Evolutionary conservation across 1,140 invertebrate species (phyloP).

Genomic region (Helicoverpa armigera): DNA sequence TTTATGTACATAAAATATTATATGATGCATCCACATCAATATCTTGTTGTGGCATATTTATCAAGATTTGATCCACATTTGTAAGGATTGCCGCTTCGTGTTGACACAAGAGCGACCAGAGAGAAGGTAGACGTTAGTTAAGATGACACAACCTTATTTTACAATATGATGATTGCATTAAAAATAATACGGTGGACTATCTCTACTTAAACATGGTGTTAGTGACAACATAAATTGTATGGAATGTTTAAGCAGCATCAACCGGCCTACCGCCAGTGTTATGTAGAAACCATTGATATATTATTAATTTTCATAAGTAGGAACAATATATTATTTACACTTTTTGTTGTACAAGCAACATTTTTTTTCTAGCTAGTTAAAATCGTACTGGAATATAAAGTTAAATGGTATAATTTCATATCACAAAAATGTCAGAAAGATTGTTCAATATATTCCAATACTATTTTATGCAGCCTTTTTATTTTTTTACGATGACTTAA

Average conservation of each 20-base stretch:
- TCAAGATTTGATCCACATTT: constrained; percentile 20
- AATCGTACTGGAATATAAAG: background rate
- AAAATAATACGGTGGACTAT: constrained; percentile 47
- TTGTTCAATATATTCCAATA: background rate
- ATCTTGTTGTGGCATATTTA: constrained; percentile 16
- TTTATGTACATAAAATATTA: constrained; percentile 52
- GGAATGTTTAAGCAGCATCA: constrained; percentile 50
- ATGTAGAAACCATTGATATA: constrained; percentile 24
- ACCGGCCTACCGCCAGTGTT: constrained; percentile 22
- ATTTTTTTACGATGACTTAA: constrained; percentile 5
- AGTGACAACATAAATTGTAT: constrained; percentile 37
- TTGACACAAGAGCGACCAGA: background rate
- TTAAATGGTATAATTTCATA: background rate
- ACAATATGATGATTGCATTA: constrained; percentile 36
- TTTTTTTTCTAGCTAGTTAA: constrained; percentile 16
- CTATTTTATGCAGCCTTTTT: background rate
- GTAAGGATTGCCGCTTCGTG: background rate
- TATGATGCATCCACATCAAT: constrained; percentile 35
- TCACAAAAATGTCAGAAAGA: background rate
- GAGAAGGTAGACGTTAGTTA: constrained; percentile 14
- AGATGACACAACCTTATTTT: constrained; percentile 48
- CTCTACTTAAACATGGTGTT: constrained; percentile 46
- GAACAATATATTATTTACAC: constrained; percentile 42
- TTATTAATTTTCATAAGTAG: constrained; percentile 35
- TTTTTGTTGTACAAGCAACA: constrained; percentile 18